Evolutionary conservation across 2,888 invertebrate species (phyloP), one percentile per base, ranked within the genome.

Genomic region (Norana najaformis): DNA sequence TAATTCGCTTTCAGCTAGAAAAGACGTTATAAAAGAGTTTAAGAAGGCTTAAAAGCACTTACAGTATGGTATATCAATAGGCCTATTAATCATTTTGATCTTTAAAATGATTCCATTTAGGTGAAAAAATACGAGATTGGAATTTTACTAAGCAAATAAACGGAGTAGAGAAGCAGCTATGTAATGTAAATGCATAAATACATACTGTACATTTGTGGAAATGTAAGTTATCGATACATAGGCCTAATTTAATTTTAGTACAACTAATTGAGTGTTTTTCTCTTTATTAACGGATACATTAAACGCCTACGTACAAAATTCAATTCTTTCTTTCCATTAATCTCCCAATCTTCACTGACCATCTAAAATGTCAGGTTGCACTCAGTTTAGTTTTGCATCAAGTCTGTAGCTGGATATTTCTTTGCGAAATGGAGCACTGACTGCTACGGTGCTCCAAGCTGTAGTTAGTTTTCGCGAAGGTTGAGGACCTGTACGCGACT

Each of bases 401-500:
- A 30, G 8, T 69, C 69, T 69, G 13, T n/a, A 69, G 69, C n/a
- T 69, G 69, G n/a, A n/a, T 69, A 30, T 23, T 13, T 36, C 88
- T 30, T 38, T 14, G 13, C n/a, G 88, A 37, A 11, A 38, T 41
- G 85, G 85, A 85, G 85, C 37, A 85, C 36, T 23, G 18, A 85
- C 36, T 23, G 18, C 37, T 18, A 34, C 39, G 8, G n/a, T 37
- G 39, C 88, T 47, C 88, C 88, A 13, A 39, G 47, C 18, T 34
- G 37, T 23, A 34, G 34, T 41, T 69, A 53, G 20, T 37, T 38
- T 18, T 89, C 90, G 5, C 88, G n/a, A 30, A 90, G 90, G n/a
- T 90, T 88, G 35, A 88, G 53, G 41, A 90, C 82, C 41, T 91
- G 91, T 38, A 91, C 89, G 18, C 91, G 83, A 69, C 93, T 92